These are phyloP conservation scores for Paratilapia polleni DNA, from an alignment of 2,113 vertebrate species.

Conservation along the genomic window DNA sequence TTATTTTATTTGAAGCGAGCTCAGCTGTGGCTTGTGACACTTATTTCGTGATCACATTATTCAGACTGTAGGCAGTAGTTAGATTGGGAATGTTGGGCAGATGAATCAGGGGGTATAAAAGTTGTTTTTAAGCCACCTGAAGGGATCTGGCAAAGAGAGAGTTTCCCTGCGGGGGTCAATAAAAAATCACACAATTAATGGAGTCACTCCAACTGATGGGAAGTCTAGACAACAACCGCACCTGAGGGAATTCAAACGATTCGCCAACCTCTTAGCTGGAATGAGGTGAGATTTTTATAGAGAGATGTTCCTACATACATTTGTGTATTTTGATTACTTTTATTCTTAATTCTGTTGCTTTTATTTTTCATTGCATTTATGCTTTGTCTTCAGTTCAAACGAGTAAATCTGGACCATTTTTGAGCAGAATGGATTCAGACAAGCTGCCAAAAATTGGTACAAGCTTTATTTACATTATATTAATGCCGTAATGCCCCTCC, in stretches of 20 bases:
- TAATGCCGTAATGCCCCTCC: background rate
- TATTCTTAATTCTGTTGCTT: background rate
- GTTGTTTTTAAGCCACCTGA: background rate
- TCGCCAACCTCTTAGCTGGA: background rate
- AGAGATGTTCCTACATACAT: background rate
- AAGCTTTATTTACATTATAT: background rate
- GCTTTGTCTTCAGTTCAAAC: background rate
- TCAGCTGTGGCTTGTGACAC: background rate
- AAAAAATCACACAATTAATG: background rate
- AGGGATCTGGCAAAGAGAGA: background rate
- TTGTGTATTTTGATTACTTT: background rate
- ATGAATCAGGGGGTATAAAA: background rate
- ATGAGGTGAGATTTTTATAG: background rate
- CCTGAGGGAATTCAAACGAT: background rate
- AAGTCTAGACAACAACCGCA: conserved; percentile 1
- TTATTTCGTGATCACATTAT: background rate
- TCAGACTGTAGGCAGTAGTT: background rate
- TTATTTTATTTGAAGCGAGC: background rate
- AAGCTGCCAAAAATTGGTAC: background rate
- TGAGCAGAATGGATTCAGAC: background rate
- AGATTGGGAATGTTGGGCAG: background rate
- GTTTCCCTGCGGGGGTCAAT: background rate
- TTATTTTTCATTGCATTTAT: background rate
- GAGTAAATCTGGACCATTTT: background rate
- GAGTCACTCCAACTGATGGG: background rate